A percentile compares a stretch with the other conserved stretches of the same genome.
phyloP scores from a whole-genome alignment of 2,113 vertebrate genomes.

The Euleptes europaea region DNA sequence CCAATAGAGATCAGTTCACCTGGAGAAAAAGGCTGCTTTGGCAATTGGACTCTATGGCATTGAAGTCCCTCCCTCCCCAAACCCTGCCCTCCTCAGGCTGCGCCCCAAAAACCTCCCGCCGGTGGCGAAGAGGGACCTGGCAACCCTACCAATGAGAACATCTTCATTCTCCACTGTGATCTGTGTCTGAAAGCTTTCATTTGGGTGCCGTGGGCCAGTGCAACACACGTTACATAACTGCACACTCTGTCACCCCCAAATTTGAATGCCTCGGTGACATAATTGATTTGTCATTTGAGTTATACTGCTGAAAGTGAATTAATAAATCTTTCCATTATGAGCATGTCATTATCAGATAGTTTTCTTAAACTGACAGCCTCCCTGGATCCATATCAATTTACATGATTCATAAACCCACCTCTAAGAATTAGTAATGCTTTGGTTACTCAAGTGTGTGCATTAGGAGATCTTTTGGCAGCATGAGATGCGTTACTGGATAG shows the following conservation, averaged over 20 bases:
- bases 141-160: neutral
- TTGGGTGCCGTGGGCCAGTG: neutral
- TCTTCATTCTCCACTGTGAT: neutral
- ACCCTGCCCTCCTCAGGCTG: too few species aligned
- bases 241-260: neutral
- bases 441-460: neutral
- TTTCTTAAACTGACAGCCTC: slow-evolving; percentile 22
- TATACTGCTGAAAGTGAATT: slow-evolving; percentile 11
- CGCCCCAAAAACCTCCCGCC: too few species aligned
- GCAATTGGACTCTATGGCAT: too few species aligned
- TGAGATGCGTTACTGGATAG: neutral
- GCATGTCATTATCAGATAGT: slow-evolving; percentile 2
- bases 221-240: neutral
- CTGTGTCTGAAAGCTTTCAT: neutral
- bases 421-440: slow-evolving; percentile 25
- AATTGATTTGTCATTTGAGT: slow-evolving; percentile 17
- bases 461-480: slow-evolving; percentile 2
- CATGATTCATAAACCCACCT: neutral
- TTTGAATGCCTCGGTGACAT: slow-evolving; percentile 5
- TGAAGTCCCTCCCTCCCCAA: too few species aligned
- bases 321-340: slow-evolving; percentile 8
- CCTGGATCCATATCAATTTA: slow-evolving; percentile 14
- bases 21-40: too few species aligned
- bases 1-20: too few species aligned
- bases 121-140: too few species aligned